These are phyloP conservation scores for Monoplex corrugatus DNA, from an alignment of 2,888 invertebrate genomes.

Conservation along the genomic window DNA sequence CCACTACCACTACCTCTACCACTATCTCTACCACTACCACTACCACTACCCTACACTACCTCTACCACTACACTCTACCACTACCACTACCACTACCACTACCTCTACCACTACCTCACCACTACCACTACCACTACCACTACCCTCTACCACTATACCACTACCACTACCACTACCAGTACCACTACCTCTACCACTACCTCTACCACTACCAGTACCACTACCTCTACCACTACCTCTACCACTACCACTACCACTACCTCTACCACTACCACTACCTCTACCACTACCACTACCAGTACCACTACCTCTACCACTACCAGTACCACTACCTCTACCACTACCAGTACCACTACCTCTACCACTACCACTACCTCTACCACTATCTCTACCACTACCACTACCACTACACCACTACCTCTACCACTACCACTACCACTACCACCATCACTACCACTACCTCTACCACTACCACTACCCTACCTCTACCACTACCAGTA, in stretches of 20 bases:
- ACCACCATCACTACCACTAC: slow-evolving; percentile 23
- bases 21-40: too few species aligned
- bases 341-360: slow-evolving; percentile 14
- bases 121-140: slow-evolving; percentile 44
- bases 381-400: too few species aligned
- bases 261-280: background rate
- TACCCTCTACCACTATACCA: background rate
- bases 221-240: slow-evolving; percentile 44
- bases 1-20: too few species aligned
- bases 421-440: too few species aligned
- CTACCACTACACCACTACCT: too few species aligned
- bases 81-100: too few species aligned
- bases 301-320: slow-evolving; percentile 51
- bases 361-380: slow-evolving; percentile 28
- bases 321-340: slow-evolving; percentile 49
- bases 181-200: slow-evolving; percentile 16
- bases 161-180: too few species aligned
- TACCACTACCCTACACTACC: too few species aligned
- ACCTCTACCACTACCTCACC: slow-evolving; percentile 49
- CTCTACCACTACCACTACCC: too few species aligned
- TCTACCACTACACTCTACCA: too few species aligned
- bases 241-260: slow-evolving; percentile 48
- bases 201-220: background rate
- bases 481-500: too few species aligned
- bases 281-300: slow-evolving; percentile 43